Evolutionary conservation across 2,113 vertebrate species (phyloP).

Genomic region (Verasper variegatus): DNA sequence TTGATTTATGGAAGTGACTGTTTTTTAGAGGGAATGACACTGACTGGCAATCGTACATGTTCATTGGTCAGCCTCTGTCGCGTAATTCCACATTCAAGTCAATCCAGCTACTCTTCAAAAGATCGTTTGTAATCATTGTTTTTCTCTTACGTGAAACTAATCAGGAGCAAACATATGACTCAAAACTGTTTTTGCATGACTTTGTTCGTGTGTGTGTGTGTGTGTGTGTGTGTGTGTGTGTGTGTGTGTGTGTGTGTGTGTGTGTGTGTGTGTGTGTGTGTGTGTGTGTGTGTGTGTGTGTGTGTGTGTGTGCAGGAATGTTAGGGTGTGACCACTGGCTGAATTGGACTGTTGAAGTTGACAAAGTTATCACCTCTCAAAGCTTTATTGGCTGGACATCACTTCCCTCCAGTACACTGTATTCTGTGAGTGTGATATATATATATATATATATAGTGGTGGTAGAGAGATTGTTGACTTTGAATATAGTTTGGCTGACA

Average conservation of each 20-base stretch:
- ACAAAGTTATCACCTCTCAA: conserved; percentile 5
- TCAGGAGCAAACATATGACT: conserved; percentile 12
- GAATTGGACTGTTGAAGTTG: conserved; percentile 55
- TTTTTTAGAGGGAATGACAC: conserved; percentile 31
- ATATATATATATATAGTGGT: no score
- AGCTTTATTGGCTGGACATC: conserved; percentile 32
- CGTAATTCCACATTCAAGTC: neutral
- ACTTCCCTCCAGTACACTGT: conserved; percentile 25
- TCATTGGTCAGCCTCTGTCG: conserved; percentile 3
- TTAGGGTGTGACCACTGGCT: conserved; percentile 39
- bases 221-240: no score
- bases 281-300: no score
- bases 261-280: no score
- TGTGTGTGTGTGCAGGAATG: neutral
- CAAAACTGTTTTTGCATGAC: conserved; percentile 27
- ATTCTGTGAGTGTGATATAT: conserved; percentile 32
- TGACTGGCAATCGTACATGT: conserved; percentile 8
- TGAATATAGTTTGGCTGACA: conserved; percentile 18
- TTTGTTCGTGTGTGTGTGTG: no score
- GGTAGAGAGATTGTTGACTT: conserved; percentile 40
- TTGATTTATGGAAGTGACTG: conserved; percentile 44
- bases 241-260: no score
- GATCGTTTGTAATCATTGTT: neutral
- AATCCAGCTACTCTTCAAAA: conserved; percentile 5
- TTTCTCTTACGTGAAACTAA: conserved; percentile 6